Evolutionary conservation across 2,888 invertebrate genomes (phyloP).

Genomic region (Sarcophaga carnaria): DNA sequence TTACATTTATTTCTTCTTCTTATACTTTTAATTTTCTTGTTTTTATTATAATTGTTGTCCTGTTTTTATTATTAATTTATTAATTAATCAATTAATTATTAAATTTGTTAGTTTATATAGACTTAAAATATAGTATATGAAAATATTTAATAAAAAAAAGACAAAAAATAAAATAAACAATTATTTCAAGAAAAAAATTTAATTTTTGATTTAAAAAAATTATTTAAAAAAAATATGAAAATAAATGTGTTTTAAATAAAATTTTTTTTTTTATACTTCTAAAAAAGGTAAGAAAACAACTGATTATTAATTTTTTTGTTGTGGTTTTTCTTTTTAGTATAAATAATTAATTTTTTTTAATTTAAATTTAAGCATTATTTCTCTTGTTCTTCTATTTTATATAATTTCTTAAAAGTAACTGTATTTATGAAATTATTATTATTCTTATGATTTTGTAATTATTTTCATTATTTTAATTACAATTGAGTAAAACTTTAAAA

Average conservation of each 20-base stretch:
- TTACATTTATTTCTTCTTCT: background rate
- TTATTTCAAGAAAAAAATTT: too few relatives aligned
- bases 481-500: constrained; percentile 38
- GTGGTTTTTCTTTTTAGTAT: background rate
- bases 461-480: constrained; percentile 27
- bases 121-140: constrained; percentile 44
- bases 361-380: background rate
- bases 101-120: constrained; percentile 52
- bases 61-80: constrained; percentile 37
- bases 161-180: background rate
- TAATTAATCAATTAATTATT: constrained; percentile 41
- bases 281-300: background rate
- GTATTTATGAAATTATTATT: constrained; percentile 18
- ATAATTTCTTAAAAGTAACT: constrained; percentile 26
- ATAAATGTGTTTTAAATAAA: background rate
- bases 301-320: background rate
- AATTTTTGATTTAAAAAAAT: constrained; percentile 7
- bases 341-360: background rate
- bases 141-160: constrained; percentile 46
- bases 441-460: background rate
- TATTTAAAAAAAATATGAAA: constrained; percentile 39
- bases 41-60: constrained; percentile 48
- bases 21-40: background rate
- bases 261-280: background rate
- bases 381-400: background rate